Percentiles rank a stretch among this genome's conserved stretches.
These are phyloP conservation scores for crab-eating macaque (Macaca fascicularis) DNA, from an alignment of 2,113 vertebrate species.

Conservation along the genomic window DNA sequence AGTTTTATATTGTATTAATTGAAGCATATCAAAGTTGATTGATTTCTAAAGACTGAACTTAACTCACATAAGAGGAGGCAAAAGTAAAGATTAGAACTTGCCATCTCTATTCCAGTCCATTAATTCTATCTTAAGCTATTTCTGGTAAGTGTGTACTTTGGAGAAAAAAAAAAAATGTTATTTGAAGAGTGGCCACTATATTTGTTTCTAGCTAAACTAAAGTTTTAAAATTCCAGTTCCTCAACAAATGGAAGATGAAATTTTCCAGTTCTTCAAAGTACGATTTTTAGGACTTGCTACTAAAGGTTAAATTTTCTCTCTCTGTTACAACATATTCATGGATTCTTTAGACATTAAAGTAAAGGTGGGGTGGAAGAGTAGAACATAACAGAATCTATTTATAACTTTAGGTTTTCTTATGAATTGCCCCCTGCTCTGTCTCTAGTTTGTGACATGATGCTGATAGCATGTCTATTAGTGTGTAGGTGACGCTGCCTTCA, in stretches of 20 bases:
- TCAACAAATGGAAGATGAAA: not conserved
- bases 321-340: not conserved
- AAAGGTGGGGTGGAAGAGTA: not conserved
- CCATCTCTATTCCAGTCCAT: not conserved
- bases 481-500: slow-evolving; percentile 64
- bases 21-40: not conserved
- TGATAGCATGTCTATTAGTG: slow-evolving; percentile 71
- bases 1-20: slow-evolving; percentile 20
- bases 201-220: not conserved
- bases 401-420: not conserved
- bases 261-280: slow-evolving; percentile 15
- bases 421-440: slow-evolving; percentile 45
- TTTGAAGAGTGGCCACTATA: not conserved
- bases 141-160: not conserved
- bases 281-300: not conserved
- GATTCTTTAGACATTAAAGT: slow-evolving; percentile 16
- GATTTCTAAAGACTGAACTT: not conserved
- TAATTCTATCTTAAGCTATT: not conserved
- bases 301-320: not conserved
- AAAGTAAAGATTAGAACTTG: not conserved
- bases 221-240: not conserved
- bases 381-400: not conserved
- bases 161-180: not conserved
- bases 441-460: slow-evolving; percentile 66
- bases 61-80: not conserved